Evolutionary conservation across 2,888 invertebrate species (phyloP).

Genomic region (Leucophenga montana): DNA sequence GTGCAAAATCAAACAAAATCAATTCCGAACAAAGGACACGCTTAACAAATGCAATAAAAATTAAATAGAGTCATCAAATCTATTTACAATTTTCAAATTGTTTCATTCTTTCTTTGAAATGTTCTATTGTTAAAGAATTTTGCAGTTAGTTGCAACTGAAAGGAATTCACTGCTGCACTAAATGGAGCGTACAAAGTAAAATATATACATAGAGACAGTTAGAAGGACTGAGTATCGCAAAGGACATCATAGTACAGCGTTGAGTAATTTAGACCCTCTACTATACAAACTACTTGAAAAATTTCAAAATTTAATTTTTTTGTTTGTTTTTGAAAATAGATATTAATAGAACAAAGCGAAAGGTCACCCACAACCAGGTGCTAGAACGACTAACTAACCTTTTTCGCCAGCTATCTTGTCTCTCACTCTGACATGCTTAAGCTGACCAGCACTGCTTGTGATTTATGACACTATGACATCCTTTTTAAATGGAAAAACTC

Average conservation of each 20-base stretch:
- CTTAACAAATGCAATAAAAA: slow-evolving; percentile 59
- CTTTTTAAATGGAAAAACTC: slow-evolving; percentile 38
- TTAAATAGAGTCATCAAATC: slow-evolving; percentile 64
- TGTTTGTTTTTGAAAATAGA: too few relatives aligned
- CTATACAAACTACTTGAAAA: background rate
- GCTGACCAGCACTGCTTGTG: slow-evolving; percentile 51
- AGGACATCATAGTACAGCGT: background rate
- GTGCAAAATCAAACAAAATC: slow-evolving; percentile 10
- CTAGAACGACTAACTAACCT: slow-evolving; percentile 53
- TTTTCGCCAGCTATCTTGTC: background rate
- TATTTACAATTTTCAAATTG: slow-evolving; percentile 61
- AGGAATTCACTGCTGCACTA: slow-evolving; percentile 16
- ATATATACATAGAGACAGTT: background rate
- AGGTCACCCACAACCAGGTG: slow-evolving; percentile 25
- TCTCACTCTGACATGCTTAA: slow-evolving; percentile 40
- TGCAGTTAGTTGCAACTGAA: slow-evolving; percentile 31
- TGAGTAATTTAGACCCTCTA: slow-evolving; percentile 22
- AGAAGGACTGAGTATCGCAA: background rate
- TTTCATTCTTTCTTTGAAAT: slow-evolving; percentile 41
- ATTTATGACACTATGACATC: slow-evolving; percentile 61
- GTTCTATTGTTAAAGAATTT: slow-evolving; percentile 48
- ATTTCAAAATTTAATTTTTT: slow-evolving; percentile 15
- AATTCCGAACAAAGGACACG: slow-evolving; percentile 19
- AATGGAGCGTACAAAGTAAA: slow-evolving; percentile 49
- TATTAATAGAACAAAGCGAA: slow-evolving; percentile 1